These are phyloP conservation scores for Macrosteles quadrilineatus DNA, from an alignment of 1,140 invertebrate species.

Conservation along the genomic window DNA sequence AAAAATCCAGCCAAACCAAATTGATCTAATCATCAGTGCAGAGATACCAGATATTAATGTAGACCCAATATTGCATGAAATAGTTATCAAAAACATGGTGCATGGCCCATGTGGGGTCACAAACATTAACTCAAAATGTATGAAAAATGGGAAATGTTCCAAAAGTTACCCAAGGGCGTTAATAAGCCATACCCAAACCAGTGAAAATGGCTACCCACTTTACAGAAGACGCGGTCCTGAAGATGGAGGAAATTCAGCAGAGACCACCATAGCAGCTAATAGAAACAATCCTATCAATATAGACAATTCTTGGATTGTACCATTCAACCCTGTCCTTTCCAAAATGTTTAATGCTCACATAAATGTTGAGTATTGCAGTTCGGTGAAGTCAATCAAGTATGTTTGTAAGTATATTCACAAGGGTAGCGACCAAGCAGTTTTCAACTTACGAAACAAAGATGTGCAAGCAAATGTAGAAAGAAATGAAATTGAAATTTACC, in stretches of 20 bases:
- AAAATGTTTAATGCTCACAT: conserved; percentile 34
- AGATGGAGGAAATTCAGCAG: background rate
- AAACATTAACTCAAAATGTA: conserved; percentile 50
- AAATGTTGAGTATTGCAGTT: conserved; percentile 35
- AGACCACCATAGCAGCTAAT: too few relatives aligned
- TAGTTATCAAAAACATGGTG: conserved; percentile 54
- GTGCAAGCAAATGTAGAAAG: background rate
- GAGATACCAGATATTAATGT: conserved; percentile 50
- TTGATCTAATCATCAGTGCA: conserved; percentile 38
- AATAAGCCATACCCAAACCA: conserved; percentile 40
- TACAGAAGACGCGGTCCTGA: conserved; percentile 39
- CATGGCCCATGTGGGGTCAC: conserved; percentile 52
- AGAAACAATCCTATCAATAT: conserved; percentile 10
- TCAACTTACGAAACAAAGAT: background rate
- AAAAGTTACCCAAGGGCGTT: conserved; percentile 25
- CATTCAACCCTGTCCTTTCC: conserved; percentile 29
- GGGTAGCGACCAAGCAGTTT: background rate
- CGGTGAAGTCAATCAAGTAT: too few relatives aligned
- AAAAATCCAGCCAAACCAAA: too few relatives aligned
- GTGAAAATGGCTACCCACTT: conserved; percentile 35
- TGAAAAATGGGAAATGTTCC: conserved; percentile 50
- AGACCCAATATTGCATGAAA: conserved; percentile 47
- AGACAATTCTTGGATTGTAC: conserved; percentile 33
- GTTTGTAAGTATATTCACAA: background rate
- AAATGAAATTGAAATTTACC: background rate